Evolutionary conservation across 2,113 vertebrate genomes (phyloP), one percentile per base, ranked within the genome.

Genomic region (Ceratotherium simum): DNA sequence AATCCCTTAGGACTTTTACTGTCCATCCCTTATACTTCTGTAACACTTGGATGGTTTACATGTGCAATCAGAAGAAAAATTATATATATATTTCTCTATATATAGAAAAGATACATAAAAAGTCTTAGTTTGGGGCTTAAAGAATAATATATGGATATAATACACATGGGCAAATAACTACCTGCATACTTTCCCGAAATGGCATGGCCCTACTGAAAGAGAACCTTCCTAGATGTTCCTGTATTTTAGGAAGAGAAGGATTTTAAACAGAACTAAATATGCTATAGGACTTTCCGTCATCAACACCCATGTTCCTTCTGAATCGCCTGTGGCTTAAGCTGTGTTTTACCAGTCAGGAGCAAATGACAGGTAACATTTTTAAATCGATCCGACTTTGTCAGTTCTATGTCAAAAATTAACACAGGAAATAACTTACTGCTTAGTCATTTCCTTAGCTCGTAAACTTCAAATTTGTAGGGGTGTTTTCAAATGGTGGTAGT

Each of bases 361-460:
- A 94, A 89, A 90, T 29, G 31, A 79, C n/a, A 92, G 54, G 75
- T 54, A 72, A 70, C 62, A 95, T 21, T 96, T 91, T 70, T 69
- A 33, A 92, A 87, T 58, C 5, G 5, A 84, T 58, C 62, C 90
- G 39, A 90, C 67, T 80, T 39, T 42, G 69, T 80, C 17, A 14
- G 48, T 54, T 39, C 48, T 90, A 70, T 36, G 56, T 46, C 72
- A 96, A 94, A 95, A 78, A 46, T 69, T 79, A 86, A 78, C 83
- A 97, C 16, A 96, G 91, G 84, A 98, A 95, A 56, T 82, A 86
- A 80, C 48, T 96, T 82, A 85, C 6, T 83, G 91, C 84, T 90
- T 96, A 95, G 94, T 96, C 96, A 95, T 84, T 96, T 97, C 96
- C 96, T 96, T 80, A 70, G 70, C 76, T 94, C 60, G 65, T 33